Evolutionary conservation across 2,888 invertebrate genomes (phyloP), one percentile per base, ranked within the genome.

Genomic region (Oasisia sp.): DNA sequence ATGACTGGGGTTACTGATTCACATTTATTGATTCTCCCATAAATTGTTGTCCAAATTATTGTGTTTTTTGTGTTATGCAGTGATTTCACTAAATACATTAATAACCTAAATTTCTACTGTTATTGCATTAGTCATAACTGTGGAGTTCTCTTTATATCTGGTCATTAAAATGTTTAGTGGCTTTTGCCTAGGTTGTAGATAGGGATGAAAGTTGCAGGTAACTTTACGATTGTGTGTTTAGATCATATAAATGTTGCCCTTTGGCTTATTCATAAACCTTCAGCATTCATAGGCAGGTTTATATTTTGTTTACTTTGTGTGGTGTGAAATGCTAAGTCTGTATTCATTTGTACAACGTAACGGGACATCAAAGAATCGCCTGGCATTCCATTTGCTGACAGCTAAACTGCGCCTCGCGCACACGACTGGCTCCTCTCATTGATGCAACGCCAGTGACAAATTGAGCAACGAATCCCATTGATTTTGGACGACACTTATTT

Each of bases 401-500:
- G 74, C 27, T 74, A 74, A 74, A 74, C 74, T 27, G 74, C 7
- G 74, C 27, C 74, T 74, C 74, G 27, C n/a, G 7, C 74, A 74
- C 74, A 19, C 19, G 19, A n/a, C 74, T 74, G 27, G n/a, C 74
- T 74, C 5, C 27, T 74, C 74, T 74, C 74, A 74, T 74, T 74
- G 27, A 74, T 74, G 74, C 74, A 74, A 74, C 1, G n/a, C 74
- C 19, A 74, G 74, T 74, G 74, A 74, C 74, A 74, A 74, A 74
- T 74, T 74, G 74, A 74, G 74, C 74, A 74, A 74, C n/a, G 74
- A 74, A 74, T 74, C 74, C 74, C 74, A 74, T 74, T 74, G 27
- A 74, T 74, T 74, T 74, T 74, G 74, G 27, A 74, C 74, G 74
- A 74, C 74, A 74, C 74, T 74, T 74, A 74, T 74, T 74, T 74